Base-by-base conservation (phyloP, 2,888 invertebrate species). In the Caenorhabditis sulstoni region DNA sequence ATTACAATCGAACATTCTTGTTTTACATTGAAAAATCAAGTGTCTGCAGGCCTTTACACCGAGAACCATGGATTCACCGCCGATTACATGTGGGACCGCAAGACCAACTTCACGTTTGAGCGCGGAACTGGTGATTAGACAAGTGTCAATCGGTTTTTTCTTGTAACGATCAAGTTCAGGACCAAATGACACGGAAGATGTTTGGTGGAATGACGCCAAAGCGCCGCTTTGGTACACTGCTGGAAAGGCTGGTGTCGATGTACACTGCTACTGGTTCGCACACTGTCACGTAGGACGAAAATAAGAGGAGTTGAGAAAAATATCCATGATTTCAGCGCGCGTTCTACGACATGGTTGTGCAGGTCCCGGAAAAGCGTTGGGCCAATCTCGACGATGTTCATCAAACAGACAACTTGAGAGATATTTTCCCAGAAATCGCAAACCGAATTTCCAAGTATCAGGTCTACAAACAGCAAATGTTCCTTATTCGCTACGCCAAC, bases 161-260 rank as follows among this genome's bases (percentile, higher is more conserved):
- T 14, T 57, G 12, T 35, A 20, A 1, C 53, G 18, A 57, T 37
- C n/a, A 18, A 50, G 76, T 74, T 74, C 79, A 68, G 88, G 88
- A 22, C 64, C 79, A 8, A 86, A 89, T 61, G 89, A 89, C 71
- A 82, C 87, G 5, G 86, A 87, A 44, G 83, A 86, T 55, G 66
- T 79, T 37, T 89, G 89, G 89, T 89, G 89, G 89, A 73, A 81
- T 22, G 81, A 81, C 52, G 81, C 81, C 5, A 85, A 87, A n/a
- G 85, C 85, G n/a, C 89, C 89, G 12, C 77, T 89, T 44, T 89
- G 89, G 89, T 89, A 89, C 80, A 87, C 89, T 3, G 89, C 88
- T 23, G 89, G 89, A 44, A 89, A 88, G 67, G 85, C 84, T 37
- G 76, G 81, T 11, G 86, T 89, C 44, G 88, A 90, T 67, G 87